phyloP scores from a whole-genome alignment of 2,797 vertebrate species.

The Poeciliopsis infans region DNA sequence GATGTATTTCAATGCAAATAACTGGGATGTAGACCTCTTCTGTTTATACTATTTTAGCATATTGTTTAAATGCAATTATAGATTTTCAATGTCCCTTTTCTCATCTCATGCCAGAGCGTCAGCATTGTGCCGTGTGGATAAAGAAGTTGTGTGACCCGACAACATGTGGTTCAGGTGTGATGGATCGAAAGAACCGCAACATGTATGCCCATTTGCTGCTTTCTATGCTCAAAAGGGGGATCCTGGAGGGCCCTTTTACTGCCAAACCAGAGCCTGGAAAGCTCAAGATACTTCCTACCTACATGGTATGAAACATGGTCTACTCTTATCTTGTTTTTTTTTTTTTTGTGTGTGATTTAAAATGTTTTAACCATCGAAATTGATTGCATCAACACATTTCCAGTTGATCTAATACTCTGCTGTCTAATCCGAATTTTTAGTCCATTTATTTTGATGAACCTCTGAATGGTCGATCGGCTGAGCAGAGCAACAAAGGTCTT shows the following conservation, averaged over 20 bases:
- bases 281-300: conserved; percentile 87
- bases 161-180: conserved; percentile 78
- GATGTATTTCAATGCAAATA: not conserved
- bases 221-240: conserved; percentile 89
- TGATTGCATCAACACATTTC: not conserved
- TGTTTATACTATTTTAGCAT: not conserved
- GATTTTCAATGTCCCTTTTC: not conserved
- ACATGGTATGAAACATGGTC: conserved; percentile 82
- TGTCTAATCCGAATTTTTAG: conserved; percentile 71
- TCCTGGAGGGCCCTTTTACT: conserved; percentile 88
- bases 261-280: conserved; percentile 86
- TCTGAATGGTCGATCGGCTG: conserved; percentile 55
- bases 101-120: conserved; percentile 79
- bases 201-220: conserved; percentile 87
- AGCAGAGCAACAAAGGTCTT: conserved; percentile 60
- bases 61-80: not conserved
- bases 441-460: conserved; percentile 92
- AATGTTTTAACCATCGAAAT: not conserved
- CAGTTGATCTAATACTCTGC: not conserved
- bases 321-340: not conserved
- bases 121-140: conserved; percentile 91
- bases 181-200: conserved; percentile 89
- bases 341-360: not conserved
- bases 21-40: not conserved
- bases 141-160: conserved; percentile 91